phyloP scores from a whole-genome alignment of 2,888 invertebrate species.

The Drosophila ustulata region DNA sequence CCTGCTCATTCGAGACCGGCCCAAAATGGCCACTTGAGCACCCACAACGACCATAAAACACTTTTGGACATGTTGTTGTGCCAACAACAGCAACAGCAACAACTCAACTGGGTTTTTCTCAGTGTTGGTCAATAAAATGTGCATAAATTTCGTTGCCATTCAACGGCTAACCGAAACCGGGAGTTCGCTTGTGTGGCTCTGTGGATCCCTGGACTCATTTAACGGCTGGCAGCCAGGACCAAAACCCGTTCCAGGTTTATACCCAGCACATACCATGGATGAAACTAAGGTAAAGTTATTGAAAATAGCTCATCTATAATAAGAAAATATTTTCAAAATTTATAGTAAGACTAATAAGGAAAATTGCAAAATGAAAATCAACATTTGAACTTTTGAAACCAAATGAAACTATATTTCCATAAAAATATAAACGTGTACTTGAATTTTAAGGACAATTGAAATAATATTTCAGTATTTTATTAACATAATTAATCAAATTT shows the following conservation, averaged over 20 bases:
- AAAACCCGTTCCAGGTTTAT: slow-evolving; percentile 22
- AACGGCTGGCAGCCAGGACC: slow-evolving; percentile 50
- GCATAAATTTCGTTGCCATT: slow-evolving; percentile 72
- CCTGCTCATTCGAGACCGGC: slow-evolving; percentile 14
- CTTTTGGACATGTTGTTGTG: slow-evolving; percentile 76
- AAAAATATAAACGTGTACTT: too few species aligned
- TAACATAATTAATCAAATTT: too few species aligned
- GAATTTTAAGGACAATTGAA: too few species aligned
- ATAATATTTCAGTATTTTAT: too few species aligned
- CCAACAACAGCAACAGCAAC: slow-evolving; percentile 63
- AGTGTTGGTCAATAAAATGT: slow-evolving; percentile 77
- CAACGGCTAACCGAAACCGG: slow-evolving; percentile 46
- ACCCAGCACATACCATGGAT: slow-evolving; percentile 39
- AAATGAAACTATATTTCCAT: too few species aligned
- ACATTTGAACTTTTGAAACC: too few species aligned
- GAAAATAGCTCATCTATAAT: not conserved
- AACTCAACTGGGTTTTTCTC: slow-evolving; percentile 52
- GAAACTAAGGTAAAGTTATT: not conserved
- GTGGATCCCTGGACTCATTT: slow-evolving; percentile 46
- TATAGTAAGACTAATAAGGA: not conserved
- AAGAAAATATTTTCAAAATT: not conserved
- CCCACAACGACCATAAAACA: slow-evolving; percentile 79
- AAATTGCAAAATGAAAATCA: not conserved
- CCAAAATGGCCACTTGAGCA: slow-evolving; percentile 78
- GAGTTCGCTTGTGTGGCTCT: slow-evolving; percentile 22